phyloP scores from a whole-genome alignment of 2,113 vertebrate species.

The Beaufortia kweichowensis region DNA sequence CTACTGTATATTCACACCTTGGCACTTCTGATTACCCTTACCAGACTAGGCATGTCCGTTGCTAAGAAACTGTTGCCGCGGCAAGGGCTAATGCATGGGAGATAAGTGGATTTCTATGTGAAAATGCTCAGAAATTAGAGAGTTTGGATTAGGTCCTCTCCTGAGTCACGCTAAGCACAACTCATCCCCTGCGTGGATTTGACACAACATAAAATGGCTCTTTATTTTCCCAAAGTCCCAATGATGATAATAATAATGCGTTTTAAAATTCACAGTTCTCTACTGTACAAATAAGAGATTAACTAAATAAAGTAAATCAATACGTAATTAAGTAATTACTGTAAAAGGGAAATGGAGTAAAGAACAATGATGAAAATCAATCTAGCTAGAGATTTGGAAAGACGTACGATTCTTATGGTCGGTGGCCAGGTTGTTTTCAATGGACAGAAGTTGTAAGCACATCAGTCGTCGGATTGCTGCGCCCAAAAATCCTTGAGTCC shows the following conservation, averaged over 20 bases:
- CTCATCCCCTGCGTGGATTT: conserved; percentile 24
- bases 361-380: background rate
- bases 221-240: background rate
- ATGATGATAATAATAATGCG: conserved; percentile 4
- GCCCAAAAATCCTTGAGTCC: conserved; percentile 22
- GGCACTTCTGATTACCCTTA: conserved; percentile 43
- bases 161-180: conserved; percentile 29
- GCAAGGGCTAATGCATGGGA: conserved; percentile 41
- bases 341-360: background rate
- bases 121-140: conserved; percentile 35
- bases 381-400: conserved; percentile 6
- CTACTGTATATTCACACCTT: conserved; percentile 41
- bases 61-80: conserved; percentile 57
- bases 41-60: conserved; percentile 52
- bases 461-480: background rate
- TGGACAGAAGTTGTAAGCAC: conserved; percentile 12
- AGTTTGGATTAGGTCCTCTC: conserved; percentile 39
- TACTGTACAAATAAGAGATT: background rate
- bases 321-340: background rate
- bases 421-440: conserved; percentile 1
- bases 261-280: conserved; percentile 5
- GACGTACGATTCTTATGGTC: background rate
- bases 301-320: conserved; percentile 23
- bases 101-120: conserved; percentile 48
- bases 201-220: conserved; percentile 20